Conservation (phyloP, 2,113 vertebrate species). For the Theristicus caerulescens region DNA sequence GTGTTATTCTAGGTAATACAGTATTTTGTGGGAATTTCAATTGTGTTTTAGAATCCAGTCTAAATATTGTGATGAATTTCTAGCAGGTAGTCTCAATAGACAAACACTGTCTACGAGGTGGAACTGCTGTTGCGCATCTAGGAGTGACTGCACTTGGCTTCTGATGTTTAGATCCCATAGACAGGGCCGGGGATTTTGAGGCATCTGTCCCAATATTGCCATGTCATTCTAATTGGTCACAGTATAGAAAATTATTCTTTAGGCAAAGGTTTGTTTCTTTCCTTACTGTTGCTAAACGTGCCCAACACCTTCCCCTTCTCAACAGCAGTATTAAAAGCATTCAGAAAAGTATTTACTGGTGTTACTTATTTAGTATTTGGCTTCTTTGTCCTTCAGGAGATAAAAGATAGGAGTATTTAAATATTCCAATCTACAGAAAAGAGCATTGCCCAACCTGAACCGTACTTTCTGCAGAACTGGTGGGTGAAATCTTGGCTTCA, state of each 20-base stretch:
- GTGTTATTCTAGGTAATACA: slow-evolving; percentile 16
- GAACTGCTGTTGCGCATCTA: background rate
- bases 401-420: background rate
- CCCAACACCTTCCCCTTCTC: background rate
- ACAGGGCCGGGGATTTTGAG: background rate
- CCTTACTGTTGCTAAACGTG: background rate
- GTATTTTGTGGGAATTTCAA: slow-evolving; percentile 43
- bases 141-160: background rate
- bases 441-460: background rate
- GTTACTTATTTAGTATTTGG: background rate
- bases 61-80: slow-evolving; percentile 56
- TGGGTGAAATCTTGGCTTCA: background rate
- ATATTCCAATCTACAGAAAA: background rate
- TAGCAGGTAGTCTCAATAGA: slow-evolving; percentile 22
- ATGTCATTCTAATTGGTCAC: background rate
- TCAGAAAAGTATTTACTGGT: background rate
- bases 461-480: background rate
- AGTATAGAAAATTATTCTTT: background rate
- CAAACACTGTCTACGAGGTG: background rate
- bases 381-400: background rate
- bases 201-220: background rate
- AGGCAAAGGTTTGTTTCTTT: background rate
- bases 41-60: slow-evolving; percentile 39
- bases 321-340: background rate
- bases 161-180: background rate